Conservation (phyloP, 2,797 vertebrate genomes). For the Chaetophractus vellerosus region DNA sequence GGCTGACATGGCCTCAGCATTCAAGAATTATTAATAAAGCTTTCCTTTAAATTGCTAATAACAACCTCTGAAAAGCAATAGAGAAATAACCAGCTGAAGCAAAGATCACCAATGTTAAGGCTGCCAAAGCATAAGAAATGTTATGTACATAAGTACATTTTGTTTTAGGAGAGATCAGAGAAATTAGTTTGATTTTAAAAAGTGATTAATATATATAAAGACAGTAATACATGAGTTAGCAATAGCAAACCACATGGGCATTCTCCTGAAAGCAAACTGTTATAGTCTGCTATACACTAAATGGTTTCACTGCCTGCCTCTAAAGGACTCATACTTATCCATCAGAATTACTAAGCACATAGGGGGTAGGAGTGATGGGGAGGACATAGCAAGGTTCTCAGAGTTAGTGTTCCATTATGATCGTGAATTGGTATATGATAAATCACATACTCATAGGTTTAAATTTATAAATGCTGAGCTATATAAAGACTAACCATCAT, state of each 20-base stretch:
- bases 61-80: not conserved
- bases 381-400: not conserved
- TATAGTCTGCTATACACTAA: not conserved
- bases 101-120: not conserved
- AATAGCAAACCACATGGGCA: not conserved
- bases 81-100: not conserved
- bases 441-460: not conserved
- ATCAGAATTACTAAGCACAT: not conserved
- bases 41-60: conserved; percentile 42
- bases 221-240: not conserved
- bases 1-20: not conserved
- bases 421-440: not conserved
- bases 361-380: not conserved
- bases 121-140: not conserved
- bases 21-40: not conserved
- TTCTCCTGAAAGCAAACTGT: not conserved
- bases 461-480: not conserved
- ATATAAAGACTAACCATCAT: not conserved
- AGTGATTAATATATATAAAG: not conserved
- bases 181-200: not conserved
- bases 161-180: conserved; percentile 41
- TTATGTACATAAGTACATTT: not conserved
- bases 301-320: not conserved
- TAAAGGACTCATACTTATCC: not conserved
- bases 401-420: not conserved